Conservation (phyloP, 1,140 invertebrate species). For the Dendroctonus valens region DNA sequence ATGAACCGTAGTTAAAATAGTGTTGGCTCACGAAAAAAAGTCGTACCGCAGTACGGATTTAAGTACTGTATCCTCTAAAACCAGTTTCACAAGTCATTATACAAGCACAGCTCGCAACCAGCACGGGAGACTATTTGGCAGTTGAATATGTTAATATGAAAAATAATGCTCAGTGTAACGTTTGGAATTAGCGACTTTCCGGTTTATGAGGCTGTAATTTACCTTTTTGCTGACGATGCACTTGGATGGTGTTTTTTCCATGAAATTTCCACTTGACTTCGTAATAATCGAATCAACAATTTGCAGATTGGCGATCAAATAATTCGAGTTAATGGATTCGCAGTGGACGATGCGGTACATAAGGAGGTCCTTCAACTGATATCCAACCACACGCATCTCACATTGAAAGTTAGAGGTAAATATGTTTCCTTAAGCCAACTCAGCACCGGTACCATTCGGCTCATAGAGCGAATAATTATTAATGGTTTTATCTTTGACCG, state of each 20-base stretch:
- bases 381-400: constrained; percentile 74
- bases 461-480: too few relatives aligned
- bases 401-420: constrained; percentile 86
- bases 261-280: neutral
- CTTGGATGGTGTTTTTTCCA: neutral
- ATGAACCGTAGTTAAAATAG: too few relatives aligned
- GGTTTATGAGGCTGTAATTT: too few relatives aligned
- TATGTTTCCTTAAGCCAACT: too few relatives aligned
- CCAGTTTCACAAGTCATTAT: constrained; percentile 10
- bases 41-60: constrained; percentile 1
- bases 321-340: constrained; percentile 81
- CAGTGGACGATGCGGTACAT: constrained; percentile 85
- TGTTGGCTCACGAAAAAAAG: neutral
- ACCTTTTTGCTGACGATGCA: too few relatives aligned
- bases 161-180: too few relatives aligned
- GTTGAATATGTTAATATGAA: too few relatives aligned
- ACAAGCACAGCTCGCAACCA: too few relatives aligned
- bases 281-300: neutral
- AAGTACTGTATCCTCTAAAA: constrained; percentile 10
- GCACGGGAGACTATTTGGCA: too few relatives aligned
- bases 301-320: constrained; percentile 88
- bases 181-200: too few relatives aligned
- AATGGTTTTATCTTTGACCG: too few relatives aligned
- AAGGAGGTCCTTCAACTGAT: constrained; percentile 84
- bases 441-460: too few relatives aligned